Evolutionary conservation across 2,113 vertebrate genomes (phyloP).

Genomic region (Mungos mungo): DNA sequence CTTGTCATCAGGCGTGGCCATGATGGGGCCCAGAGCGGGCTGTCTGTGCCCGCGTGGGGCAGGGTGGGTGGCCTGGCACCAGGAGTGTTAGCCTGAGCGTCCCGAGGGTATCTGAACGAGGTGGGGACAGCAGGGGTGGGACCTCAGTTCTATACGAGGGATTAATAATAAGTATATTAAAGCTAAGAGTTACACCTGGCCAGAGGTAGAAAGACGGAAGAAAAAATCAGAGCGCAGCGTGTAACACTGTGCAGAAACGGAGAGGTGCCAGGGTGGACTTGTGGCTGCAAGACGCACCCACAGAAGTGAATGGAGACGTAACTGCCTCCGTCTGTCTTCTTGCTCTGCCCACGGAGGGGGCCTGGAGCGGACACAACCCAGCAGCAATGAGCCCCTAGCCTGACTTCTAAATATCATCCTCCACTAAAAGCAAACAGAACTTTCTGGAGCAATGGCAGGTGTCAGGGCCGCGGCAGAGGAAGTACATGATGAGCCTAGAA

Average conservation of each 20-base stretch:
- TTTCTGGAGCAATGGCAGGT: constrained; percentile 4
- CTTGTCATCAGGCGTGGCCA: not conserved
- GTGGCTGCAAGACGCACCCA: not conserved
- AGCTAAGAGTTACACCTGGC: not conserved
- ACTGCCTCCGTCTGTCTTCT: not conserved
- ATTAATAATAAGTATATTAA: not conserved
- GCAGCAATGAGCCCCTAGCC: not conserved
- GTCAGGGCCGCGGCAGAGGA: not conserved
- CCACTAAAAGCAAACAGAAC: not conserved
- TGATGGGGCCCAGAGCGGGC: not conserved
- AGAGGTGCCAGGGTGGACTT: not conserved
- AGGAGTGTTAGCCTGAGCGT: not conserved
- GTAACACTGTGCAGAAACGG: not conserved
- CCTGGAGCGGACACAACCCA: not conserved
- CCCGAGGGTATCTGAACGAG: not conserved
- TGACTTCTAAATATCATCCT: not conserved
- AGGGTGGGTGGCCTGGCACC: not conserved
- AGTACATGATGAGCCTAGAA: not conserved
- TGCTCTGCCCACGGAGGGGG: not conserved
- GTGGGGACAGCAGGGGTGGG: not conserved
- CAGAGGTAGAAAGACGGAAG: not conserved
- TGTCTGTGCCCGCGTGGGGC: not conserved
- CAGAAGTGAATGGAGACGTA: fast-evolving
- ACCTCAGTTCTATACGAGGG: not conserved
- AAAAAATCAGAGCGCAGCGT: not conserved